phyloP scores from a whole-genome alignment of 2,113 vertebrate genomes.

The Thalassoma bifasciatum region DNA sequence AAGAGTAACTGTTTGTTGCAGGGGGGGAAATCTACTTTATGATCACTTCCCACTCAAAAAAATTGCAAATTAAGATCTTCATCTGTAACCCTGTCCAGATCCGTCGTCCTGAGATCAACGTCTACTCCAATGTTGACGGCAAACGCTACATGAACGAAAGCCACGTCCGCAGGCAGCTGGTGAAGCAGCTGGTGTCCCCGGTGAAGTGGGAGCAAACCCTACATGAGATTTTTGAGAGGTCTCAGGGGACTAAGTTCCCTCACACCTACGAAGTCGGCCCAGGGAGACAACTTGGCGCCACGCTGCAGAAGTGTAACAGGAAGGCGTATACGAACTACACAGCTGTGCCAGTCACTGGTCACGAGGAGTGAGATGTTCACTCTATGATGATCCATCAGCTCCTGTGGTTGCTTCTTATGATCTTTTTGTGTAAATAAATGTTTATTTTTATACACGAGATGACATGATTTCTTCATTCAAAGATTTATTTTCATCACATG shows the following conservation, averaged over 20 bases:
- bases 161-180: constrained; percentile 85
- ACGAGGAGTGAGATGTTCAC: constrained; percentile 34
- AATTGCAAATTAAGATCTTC: neutral
- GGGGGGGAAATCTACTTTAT: too few species aligned
- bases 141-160: constrained; percentile 85
- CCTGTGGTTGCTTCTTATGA: constrained; percentile 13
- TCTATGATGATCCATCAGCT: neutral
- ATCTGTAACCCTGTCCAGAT: constrained; percentile 61
- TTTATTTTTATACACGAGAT: constrained; percentile 35
- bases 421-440: constrained; percentile 16
- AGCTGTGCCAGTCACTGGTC: constrained; percentile 76
- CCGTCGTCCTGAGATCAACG: constrained; percentile 85
- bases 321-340: constrained; percentile 89
- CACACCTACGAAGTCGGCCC: constrained; percentile 92
- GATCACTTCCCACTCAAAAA: too few species aligned
- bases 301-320: constrained; percentile 89
- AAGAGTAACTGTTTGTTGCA: neutral
- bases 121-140: constrained; percentile 91
- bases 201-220: constrained; percentile 97
- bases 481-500: constrained; percentile 65
- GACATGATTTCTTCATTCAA: constrained; percentile 15
- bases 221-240: constrained; percentile 89
- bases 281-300: constrained; percentile 88
- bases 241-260: constrained; percentile 87
- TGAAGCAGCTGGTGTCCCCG: constrained; percentile 89